These are phyloP conservation scores for Macquaria australasica DNA, from an alignment of 2,113 vertebrate genomes.

Conservation along the genomic window DNA sequence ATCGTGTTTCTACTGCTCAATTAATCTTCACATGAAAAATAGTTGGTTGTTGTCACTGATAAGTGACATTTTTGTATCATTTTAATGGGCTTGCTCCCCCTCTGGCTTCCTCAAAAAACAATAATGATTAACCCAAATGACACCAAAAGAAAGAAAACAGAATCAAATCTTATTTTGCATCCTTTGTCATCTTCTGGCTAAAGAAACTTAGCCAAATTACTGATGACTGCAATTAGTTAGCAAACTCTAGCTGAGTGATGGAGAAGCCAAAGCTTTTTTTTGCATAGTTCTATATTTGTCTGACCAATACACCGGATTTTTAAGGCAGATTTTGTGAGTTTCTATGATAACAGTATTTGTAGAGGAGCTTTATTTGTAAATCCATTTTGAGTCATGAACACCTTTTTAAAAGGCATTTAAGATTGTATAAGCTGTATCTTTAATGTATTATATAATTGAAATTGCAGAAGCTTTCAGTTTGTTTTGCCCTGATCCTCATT, in stretches of 20 bases:
- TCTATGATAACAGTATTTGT: neutral
- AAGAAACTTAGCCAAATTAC: neutral
- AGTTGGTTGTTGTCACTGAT: neutral
- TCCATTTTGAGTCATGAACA: neutral
- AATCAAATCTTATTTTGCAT: conserved; percentile 2
- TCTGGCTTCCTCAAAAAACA: neutral
- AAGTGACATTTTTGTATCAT: neutral
- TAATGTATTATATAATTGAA: conserved; percentile 15
- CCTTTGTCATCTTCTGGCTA: conserved; percentile 1
- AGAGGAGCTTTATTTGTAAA: conserved; percentile 1
- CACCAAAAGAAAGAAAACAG: neutral
- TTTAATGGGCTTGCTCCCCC: neutral
- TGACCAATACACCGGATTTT: neutral
- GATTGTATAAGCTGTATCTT: conserved; percentile 4
- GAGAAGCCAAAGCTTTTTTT: neutral
- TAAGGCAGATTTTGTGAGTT: neutral
- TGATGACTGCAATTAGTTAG: neutral
- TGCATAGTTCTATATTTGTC: neutral
- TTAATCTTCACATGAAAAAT: neutral
- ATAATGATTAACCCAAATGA: neutral
- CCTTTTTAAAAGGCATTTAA: neutral
- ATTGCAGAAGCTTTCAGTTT: neutral
- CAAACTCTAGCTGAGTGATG: neutral
- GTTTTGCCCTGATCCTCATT: conserved; percentile 10
- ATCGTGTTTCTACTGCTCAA: neutral